Evolutionary conservation across 2,797 vertebrate genomes (phyloP).

Genomic region (Anomalospiza imberbis): DNA sequence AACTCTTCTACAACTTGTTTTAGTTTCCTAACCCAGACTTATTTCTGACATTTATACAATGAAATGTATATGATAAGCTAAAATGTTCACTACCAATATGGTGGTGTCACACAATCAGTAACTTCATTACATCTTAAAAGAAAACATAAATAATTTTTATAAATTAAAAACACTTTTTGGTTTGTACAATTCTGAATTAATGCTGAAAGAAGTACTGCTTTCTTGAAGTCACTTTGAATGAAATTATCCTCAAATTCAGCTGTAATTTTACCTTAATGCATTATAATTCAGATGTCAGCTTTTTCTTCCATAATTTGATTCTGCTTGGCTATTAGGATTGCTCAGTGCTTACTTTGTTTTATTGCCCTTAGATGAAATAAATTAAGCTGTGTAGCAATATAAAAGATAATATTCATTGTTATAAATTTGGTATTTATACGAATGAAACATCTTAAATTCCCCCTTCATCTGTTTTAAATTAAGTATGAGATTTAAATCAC

Average conservation of each 20-base stretch:
- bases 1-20: not conserved
- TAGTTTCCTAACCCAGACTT: not conserved
- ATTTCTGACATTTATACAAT: not conserved
- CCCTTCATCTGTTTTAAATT: conserved; percentile 53
- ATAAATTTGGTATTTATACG: conserved; percentile 17
- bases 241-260: conserved; percentile 40
- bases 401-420: conserved; percentile 45
- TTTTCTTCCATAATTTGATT: conserved; percentile 49
- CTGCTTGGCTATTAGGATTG: conserved; percentile 20
- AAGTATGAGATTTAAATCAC: conserved; percentile 49
- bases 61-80: not conserved
- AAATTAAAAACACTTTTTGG: not conserved
- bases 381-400: conserved; percentile 26
- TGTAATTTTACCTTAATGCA: conserved; percentile 43
- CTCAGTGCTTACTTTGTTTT: conserved; percentile 42
- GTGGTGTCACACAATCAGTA: not conserved
- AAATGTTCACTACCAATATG: not conserved
- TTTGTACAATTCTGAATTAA: not conserved
- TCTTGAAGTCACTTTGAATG: conserved; percentile 6
- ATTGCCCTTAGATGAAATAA: conserved; percentile 56
- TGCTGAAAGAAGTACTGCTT: not conserved
- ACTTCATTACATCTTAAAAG: not conserved
- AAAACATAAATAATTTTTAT: not conserved
- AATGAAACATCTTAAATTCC: conserved; percentile 42
- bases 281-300: conserved; percentile 47